Evolutionary conservation across 2,113 vertebrate genomes (phyloP).

Genomic region (Aythya baeri): DNA sequence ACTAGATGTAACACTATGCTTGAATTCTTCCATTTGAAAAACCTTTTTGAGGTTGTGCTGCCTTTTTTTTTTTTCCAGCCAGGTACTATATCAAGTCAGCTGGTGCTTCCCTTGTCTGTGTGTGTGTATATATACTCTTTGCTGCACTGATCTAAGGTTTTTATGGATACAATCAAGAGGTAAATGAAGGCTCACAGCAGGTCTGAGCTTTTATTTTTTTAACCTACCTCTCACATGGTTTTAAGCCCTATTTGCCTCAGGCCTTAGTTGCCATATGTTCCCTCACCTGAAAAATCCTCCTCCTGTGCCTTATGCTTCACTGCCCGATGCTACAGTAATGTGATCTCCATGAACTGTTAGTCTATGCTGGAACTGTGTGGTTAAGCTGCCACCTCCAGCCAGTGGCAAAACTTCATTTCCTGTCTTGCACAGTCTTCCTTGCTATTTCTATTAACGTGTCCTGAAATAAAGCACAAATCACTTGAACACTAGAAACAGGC

Average conservation of each 20-base stretch:
- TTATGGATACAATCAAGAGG: conserved; percentile 4
- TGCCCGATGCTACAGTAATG: neutral
- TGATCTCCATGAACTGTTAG: neutral
- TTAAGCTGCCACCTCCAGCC: neutral
- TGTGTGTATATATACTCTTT: neutral
- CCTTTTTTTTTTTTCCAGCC: neutral
- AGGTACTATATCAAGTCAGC: neutral
- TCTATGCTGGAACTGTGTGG: neutral
- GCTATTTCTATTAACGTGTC: neutral
- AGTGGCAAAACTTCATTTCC: neutral
- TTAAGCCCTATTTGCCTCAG: neutral
- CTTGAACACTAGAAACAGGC: conserved; percentile 23
- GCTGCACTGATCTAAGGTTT: conserved; percentile 50
- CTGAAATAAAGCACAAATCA: neutral
- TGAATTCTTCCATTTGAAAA: conserved; percentile 34
- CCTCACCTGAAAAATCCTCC: neutral
- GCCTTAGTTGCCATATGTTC: neutral
- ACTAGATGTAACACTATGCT: conserved; percentile 56
- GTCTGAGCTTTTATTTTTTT: conserved; percentile 27
- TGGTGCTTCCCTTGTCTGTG: neutral
- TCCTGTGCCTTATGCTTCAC: conserved; percentile 39
- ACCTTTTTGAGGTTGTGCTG: neutral
- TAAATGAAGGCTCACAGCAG: conserved; percentile 53
- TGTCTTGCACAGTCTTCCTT: neutral
- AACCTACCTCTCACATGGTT: conserved; percentile 49